Conservation (phyloP, 2,888 invertebrate species). For the Cephus spinipes region DNA sequence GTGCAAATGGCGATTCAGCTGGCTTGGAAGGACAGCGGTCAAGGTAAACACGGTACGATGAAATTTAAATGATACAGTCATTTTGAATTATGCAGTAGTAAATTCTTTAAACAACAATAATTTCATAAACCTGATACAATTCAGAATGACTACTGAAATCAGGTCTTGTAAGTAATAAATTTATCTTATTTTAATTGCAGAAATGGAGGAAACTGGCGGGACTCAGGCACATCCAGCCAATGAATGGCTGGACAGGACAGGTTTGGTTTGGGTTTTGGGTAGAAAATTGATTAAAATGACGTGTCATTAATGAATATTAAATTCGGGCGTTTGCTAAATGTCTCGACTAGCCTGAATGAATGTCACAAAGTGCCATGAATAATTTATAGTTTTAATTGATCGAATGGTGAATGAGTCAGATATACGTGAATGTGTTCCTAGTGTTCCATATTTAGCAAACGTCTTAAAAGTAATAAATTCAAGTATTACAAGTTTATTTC, state of each 20-base stretch:
- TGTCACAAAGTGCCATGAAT: neutral
- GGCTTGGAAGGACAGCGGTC: constrained; percentile 52
- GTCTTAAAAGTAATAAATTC: neutral
- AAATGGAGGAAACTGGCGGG: constrained; percentile 53
- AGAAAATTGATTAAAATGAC: constrained; percentile 47
- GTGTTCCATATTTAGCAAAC: neutral
- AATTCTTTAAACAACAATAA: neutral
- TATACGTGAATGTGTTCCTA: neutral
- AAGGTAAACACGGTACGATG: constrained; percentile 50
- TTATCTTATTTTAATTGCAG: constrained; percentile 37
- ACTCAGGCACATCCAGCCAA: constrained; percentile 53
- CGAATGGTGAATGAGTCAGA: neutral
- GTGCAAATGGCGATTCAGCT: constrained; percentile 53
- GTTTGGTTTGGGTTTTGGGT: constrained; percentile 58
- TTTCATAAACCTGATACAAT: neutral
- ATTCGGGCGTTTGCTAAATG: neutral
- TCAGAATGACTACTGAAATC: neutral
- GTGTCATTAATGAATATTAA: constrained; percentile 9
- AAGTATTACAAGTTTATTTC: neutral
- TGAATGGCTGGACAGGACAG: constrained; percentile 50
- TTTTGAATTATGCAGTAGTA: constrained; percentile 6
- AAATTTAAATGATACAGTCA: constrained; percentile 14
- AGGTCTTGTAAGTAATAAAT: neutral
- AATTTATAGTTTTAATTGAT: neutral
- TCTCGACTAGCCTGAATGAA: neutral